phyloP scores from a whole-genome alignment of 2,888 invertebrate genomes.

The Parthenolecanium corni region DNA sequence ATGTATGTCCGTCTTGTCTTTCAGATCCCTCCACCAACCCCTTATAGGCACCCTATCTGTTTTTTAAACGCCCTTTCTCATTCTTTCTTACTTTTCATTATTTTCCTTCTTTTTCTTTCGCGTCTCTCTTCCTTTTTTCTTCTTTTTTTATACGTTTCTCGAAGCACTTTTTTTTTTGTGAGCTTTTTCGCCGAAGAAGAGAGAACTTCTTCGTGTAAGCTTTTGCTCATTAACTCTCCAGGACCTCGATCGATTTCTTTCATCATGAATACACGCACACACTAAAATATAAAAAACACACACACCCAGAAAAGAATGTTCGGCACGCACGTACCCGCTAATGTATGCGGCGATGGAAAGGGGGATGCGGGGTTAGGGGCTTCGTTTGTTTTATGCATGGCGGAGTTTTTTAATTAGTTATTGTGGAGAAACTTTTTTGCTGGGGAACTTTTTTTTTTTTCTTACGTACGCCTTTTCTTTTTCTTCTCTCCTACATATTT shows the following conservation, averaged over 20 bases:
- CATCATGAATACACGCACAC: constrained; percentile 30
- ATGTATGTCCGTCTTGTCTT: constrained; percentile 28
- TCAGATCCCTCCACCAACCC: too few relatives aligned
- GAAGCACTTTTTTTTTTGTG: neutral
- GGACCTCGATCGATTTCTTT: constrained; percentile 33
- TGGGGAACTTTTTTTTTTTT: constrained; percentile 17
- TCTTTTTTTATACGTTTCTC: too few relatives aligned
- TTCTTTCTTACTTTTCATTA: too few relatives aligned
- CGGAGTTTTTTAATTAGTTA: constrained; percentile 28
- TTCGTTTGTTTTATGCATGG: constrained; percentile 28
- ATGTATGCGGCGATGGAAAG: constrained; percentile 23
- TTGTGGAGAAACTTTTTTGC: constrained; percentile 27
- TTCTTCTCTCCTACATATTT: neutral
- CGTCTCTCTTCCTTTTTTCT: too few relatives aligned
- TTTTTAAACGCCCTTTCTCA: constrained; percentile 30
- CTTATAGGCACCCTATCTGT: constrained; percentile 15
- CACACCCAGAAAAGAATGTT: constrained; percentile 23
- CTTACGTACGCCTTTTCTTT: neutral
- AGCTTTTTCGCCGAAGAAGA: constrained; percentile 13
- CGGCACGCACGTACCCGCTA: constrained; percentile 28
- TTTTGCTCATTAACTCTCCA: constrained; percentile 33
- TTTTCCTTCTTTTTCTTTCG: too few relatives aligned
- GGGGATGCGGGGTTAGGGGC: neutral
- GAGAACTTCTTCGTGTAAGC: constrained; percentile 27
- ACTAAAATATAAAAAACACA: constrained; percentile 22